phyloP scores from a whole-genome alignment of 2,797 vertebrate species.

The Acipenser oxyrinchus region DNA sequence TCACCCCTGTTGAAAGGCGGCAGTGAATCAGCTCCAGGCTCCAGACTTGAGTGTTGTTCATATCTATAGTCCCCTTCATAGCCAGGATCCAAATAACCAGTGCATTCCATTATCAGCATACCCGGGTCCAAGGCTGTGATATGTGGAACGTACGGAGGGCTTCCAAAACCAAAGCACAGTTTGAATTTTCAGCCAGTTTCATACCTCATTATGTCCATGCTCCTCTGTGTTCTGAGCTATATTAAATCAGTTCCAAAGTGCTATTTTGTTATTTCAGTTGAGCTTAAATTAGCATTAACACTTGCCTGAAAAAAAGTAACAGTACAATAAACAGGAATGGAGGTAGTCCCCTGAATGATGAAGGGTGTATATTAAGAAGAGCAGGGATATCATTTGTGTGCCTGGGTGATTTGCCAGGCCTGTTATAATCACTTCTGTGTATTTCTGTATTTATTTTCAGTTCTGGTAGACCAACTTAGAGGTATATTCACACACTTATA shows the following conservation, averaged over 20 bases:
- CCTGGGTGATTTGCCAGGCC: slow-evolving; percentile 16
- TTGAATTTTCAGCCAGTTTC: no score
- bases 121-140: not conserved
- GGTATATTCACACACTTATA: no score
- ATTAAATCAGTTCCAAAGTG: not conserved
- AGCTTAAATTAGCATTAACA: slow-evolving; percentile 17
- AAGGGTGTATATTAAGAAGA: slow-evolving; percentile 29
- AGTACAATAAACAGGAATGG: slow-evolving; percentile 38
- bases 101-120: not conserved
- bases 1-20: no score
- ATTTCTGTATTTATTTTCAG: no score
- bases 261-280: not conserved
- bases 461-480: no score
- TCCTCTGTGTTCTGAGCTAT: not conserved
- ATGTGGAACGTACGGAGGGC: no score
- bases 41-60: not conserved
- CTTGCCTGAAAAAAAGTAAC: slow-evolving; percentile 15
- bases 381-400: not conserved
- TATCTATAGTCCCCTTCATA: not conserved
- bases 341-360: slow-evolving; percentile 41
- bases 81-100: not conserved
- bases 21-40: not conserved
- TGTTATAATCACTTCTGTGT: not conserved
- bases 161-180: no score
- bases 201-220: no score